Evolutionary conservation across 2,797 vertebrate species (phyloP).

Genomic region (Smutsia temminckii): DNA sequence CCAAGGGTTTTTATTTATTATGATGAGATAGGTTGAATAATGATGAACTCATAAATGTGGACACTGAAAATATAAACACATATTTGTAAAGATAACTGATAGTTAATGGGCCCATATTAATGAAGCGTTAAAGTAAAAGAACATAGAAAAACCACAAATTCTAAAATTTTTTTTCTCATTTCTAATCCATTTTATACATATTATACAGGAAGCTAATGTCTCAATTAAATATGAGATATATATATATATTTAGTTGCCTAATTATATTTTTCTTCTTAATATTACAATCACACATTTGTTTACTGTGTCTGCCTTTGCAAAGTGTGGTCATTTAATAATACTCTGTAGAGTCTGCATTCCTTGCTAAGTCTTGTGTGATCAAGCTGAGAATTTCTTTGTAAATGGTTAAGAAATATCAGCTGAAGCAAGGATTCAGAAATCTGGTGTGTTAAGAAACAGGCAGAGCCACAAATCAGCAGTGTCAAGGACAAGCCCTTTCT

Average conservation of each 20-base stretch:
- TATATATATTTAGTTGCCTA: background rate
- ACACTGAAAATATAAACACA: background rate
- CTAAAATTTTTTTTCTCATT: background rate
- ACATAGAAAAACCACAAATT: conserved; percentile 11
- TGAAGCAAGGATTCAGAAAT: background rate
- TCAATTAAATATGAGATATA: background rate
- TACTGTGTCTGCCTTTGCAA: background rate
- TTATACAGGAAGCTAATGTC: background rate
- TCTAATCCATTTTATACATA: background rate
- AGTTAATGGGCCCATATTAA: background rate
- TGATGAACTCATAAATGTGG: background rate
- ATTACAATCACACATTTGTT: rapidly evolving
- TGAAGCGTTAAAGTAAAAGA: conserved; percentile 10
- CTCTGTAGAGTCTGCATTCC: rapidly evolving
- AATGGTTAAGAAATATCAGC: background rate
- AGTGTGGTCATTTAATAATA: background rate
- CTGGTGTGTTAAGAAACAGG: background rate
- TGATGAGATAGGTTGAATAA: background rate
- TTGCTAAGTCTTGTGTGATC: background rate
- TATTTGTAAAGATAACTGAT: conserved; percentile 7
- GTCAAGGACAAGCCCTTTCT: background rate
- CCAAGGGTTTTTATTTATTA: background rate
- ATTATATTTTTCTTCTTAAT: background rate
- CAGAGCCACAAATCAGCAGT: background rate
- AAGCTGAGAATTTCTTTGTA: background rate